These are phyloP conservation scores for Equus przewalskii DNA, from an alignment of 2,113 vertebrate species.

Conservation along the genomic window DNA sequence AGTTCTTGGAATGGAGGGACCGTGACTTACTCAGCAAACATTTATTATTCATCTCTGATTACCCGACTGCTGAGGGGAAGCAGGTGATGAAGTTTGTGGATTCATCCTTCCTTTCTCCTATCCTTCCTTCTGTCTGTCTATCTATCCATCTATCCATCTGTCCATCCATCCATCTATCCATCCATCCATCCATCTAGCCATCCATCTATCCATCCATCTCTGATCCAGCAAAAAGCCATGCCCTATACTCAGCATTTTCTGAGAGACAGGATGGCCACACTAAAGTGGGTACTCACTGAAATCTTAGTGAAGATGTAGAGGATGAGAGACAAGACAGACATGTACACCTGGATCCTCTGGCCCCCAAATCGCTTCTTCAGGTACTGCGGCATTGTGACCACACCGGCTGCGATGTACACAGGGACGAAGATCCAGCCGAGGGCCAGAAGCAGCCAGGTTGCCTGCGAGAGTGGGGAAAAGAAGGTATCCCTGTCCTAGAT, in stretches of 20 bases:
- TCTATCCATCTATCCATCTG: no score
- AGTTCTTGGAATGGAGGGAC: background rate
- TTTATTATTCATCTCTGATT: background rate
- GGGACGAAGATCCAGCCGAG: constrained; percentile 96
- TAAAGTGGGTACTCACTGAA: constrained; percentile 89
- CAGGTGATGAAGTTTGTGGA: background rate
- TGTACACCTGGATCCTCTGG: constrained; percentile 94
- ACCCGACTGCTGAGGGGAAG: background rate
- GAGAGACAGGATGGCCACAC: no score
- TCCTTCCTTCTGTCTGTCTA: background rate
- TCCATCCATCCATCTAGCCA: background rate
- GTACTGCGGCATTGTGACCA: constrained; percentile 96
- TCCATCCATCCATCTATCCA: background rate
- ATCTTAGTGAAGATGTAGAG: constrained; percentile 96
- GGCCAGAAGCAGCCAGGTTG: constrained; percentile 93
- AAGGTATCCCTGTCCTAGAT: background rate
- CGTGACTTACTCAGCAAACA: background rate
- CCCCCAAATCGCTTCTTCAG: constrained; percentile 95
- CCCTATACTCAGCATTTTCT: background rate
- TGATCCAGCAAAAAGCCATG: background rate
- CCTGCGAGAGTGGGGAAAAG: constrained; percentile 84
- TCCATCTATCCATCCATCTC: background rate
- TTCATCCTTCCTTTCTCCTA: background rate
- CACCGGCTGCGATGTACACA: constrained; percentile 93
- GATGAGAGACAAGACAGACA: constrained; percentile 94